These are phyloP conservation scores for Pollenia angustigena DNA, from an alignment of 2,888 invertebrate genomes.

Conservation along the genomic window DNA sequence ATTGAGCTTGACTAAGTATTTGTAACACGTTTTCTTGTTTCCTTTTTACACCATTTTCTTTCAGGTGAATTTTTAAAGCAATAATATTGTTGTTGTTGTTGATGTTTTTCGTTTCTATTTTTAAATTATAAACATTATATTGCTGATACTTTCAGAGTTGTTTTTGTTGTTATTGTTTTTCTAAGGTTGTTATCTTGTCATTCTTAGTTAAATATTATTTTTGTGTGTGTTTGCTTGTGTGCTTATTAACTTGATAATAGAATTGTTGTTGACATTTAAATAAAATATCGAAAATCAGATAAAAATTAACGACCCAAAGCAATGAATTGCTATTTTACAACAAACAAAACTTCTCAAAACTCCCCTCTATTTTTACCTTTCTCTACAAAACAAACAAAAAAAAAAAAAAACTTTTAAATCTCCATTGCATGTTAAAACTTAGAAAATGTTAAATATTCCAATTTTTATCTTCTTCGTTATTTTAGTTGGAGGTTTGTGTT, in stretches of 20 bases:
- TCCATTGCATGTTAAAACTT: not conserved
- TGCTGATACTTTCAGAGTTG: not conserved
- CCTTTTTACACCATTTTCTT: not conserved
- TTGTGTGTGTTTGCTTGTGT: not conserved
- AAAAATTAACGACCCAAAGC: constrained; percentile 65
- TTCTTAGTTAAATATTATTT: constrained; percentile 24
- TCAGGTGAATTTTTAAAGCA: constrained; percentile 50
- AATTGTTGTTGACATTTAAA: constrained; percentile 69
- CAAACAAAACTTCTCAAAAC: not conserved
- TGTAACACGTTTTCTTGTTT: constrained; percentile 22
- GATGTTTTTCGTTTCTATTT: constrained; percentile 9
- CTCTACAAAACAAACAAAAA: too few relatives aligned
- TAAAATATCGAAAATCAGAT: constrained; percentile 72
- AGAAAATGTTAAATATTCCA: too few relatives aligned
- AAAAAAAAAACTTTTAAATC: not conserved
- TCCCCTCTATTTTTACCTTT: too few relatives aligned
- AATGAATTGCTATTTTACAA: constrained; percentile 60
- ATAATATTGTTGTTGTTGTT: constrained; percentile 1
- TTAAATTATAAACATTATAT: constrained; percentile 29
- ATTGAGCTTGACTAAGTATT: constrained; percentile 37
- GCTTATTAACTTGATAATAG: constrained; percentile 4
- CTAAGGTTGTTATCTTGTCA: constrained; percentile 46
- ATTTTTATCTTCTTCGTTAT: too few relatives aligned
- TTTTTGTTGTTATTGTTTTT: not conserved
- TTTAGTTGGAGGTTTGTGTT: too few relatives aligned